Conservation (phyloP, 2,888 invertebrate species). For the Rhyacophila evoluta region DNA sequence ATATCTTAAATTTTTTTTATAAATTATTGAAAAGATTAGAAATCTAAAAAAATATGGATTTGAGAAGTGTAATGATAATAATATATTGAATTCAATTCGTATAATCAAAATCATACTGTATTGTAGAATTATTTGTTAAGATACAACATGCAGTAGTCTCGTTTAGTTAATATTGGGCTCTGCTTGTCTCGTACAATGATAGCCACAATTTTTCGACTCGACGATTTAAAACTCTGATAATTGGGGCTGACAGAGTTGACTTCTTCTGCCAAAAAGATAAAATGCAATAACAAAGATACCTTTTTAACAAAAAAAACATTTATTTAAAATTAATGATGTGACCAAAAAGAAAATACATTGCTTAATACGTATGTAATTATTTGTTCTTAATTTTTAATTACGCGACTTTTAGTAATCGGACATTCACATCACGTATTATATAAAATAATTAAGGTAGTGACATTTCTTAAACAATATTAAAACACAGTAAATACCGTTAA, state of each 20-base stretch:
- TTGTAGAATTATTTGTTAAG: too few relatives aligned
- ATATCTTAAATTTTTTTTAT: too few relatives aligned
- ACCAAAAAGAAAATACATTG: neutral
- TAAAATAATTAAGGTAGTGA: neutral
- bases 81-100: too few relatives aligned
- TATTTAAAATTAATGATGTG: neutral
- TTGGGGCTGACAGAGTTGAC: neutral
- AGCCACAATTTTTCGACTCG: neutral
- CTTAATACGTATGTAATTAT: too few relatives aligned
- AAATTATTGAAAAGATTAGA: too few relatives aligned
- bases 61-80: too few relatives aligned
- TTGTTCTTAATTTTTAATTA: neutral
- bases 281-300: neutral
- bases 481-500: neutral
- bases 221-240: neutral
- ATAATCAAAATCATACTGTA: too few relatives aligned
- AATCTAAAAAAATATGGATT: too few relatives aligned
- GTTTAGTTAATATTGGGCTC: too few relatives aligned
- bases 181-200: neutral
- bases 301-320: neutral
- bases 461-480: neutral
- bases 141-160: too few relatives aligned
- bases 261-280: neutral
- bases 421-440: neutral
- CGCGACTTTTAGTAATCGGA: neutral